A percentile compares a stretch with the other conserved stretches of the same genome.
These are phyloP conservation scores for Drosophila macrospina DNA, from an alignment of 2,888 invertebrate species.

Conservation along the genomic window DNA sequence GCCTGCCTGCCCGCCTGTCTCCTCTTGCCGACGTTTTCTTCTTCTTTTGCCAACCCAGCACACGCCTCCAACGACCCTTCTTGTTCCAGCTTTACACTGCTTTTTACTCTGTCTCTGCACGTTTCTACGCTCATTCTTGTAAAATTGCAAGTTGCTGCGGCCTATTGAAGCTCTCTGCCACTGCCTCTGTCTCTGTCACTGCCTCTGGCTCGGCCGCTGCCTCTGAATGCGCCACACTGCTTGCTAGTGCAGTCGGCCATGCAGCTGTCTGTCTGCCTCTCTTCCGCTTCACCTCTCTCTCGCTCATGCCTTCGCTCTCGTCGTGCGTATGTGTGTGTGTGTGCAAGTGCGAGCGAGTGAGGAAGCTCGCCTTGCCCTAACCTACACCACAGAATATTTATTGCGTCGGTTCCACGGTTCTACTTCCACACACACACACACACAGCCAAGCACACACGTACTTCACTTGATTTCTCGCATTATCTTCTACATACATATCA, in stretches of 20 bases:
- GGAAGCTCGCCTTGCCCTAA: constrained; percentile 64
- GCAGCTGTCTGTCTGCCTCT: constrained; percentile 35
- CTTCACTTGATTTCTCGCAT: constrained; percentile 42
- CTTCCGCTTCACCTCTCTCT: constrained; percentile 10
- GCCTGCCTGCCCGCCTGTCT: too few relatives aligned
- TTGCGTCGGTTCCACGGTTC: constrained; percentile 73
- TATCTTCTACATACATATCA: constrained; percentile 21
- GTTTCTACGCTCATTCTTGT: constrained; percentile 76
- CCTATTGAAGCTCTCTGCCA: constrained; percentile 66
- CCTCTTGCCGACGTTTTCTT: too few relatives aligned
- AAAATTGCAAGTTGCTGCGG: constrained; percentile 74
- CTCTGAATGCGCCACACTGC: constrained; percentile 17
- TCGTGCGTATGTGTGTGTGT: constrained; percentile 1
- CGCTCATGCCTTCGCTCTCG: not conserved
- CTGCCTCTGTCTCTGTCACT: constrained; percentile 9
- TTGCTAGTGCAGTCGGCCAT: constrained; percentile 47
- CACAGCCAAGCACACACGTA: not conserved
- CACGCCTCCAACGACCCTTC: constrained; percentile 37
- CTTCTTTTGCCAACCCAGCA: not conserved
- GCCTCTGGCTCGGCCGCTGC: constrained; percentile 12
- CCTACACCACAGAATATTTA: constrained; percentile 77
- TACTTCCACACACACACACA: constrained; percentile 28
- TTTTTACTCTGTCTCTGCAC: constrained; percentile 49
- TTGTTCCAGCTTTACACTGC: constrained; percentile 35
- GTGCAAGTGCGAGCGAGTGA: constrained; percentile 30